Conservation (phyloP, 2,797 vertebrate species). For the Anniella stebbinsi region DNA sequence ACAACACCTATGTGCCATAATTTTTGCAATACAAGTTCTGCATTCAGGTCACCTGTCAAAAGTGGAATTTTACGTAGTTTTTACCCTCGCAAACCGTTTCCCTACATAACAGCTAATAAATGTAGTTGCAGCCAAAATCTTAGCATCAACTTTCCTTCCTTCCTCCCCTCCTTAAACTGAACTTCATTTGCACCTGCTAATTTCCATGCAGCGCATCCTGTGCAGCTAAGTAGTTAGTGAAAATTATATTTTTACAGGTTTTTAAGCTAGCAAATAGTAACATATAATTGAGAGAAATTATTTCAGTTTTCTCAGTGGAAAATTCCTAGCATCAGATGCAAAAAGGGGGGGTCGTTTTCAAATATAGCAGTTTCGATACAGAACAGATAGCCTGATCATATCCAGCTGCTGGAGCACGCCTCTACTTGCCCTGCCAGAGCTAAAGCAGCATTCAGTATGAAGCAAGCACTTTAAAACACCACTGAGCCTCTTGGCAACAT, state of each 20-base stretch:
- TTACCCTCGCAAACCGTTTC: not conserved
- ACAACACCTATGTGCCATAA: not conserved
- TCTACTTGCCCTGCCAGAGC: not conserved
- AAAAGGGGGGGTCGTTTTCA: not conserved
- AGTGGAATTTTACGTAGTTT: not conserved
- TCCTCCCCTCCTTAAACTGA: constrained; percentile 37
- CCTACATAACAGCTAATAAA: constrained; percentile 11
- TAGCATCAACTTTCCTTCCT: constrained; percentile 33
- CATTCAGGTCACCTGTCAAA: not conserved
- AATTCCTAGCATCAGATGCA: constrained; percentile 18
- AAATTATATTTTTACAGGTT: constrained; percentile 65
- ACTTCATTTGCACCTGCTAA: constrained; percentile 65
- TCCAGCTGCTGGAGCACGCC: not conserved
- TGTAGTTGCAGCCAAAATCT: not conserved
- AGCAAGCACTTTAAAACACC: not conserved
- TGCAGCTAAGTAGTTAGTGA: constrained; percentile 59
- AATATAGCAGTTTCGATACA: constrained; percentile 4
- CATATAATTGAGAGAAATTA: constrained; percentile 44
- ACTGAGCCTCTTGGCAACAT: not conserved
- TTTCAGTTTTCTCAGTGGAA: constrained; percentile 49
- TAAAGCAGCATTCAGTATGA: not conserved
- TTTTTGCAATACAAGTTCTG: not conserved
- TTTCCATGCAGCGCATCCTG: constrained; percentile 54
- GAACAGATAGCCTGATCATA: not conserved
- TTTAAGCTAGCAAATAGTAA: constrained; percentile 53